Percentiles rank a stretch among this genome's conserved stretches.
Evolutionary conservation across 2,113 vertebrate genomes (phyloP).

Genomic region (Sminthopsis crassicaudata): DNA sequence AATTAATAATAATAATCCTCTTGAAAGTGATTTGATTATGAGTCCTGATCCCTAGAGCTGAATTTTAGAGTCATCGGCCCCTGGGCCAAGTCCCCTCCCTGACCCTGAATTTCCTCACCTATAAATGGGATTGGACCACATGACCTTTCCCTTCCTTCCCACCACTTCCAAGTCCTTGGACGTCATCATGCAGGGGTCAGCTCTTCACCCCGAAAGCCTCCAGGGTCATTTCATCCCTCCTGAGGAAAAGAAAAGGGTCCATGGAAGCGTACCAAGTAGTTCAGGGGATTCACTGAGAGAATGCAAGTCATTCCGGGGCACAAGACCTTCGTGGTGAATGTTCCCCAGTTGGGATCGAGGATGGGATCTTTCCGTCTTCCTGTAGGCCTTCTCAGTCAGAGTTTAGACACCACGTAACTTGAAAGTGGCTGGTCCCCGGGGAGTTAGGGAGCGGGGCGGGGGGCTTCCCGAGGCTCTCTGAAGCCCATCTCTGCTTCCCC

Average conservation of each 20-base stretch:
- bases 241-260: background rate
- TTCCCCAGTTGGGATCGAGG: background rate
- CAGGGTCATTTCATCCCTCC: background rate
- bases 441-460: background rate
- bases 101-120: background rate
- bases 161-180: background rate
- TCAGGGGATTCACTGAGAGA: rapidly evolving
- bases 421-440: background rate
- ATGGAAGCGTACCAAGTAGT: no score
- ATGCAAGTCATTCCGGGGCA: rapidly evolving
- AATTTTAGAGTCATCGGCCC: background rate
- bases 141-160: no score
- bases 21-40: background rate
- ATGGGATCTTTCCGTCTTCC: background rate
- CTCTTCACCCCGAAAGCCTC: background rate
- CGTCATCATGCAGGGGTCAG: background rate
- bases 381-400: background rate
- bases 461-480: rapidly evolving
- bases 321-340: rapidly evolving
- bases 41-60: background rate
- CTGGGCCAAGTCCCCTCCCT: background rate
- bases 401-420: background rate
- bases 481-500: background rate
- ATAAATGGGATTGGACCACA: background rate
- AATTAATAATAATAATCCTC: background rate